Conservation (phyloP, 2,113 vertebrate genomes). For the Sapayoa aenigma region DNA sequence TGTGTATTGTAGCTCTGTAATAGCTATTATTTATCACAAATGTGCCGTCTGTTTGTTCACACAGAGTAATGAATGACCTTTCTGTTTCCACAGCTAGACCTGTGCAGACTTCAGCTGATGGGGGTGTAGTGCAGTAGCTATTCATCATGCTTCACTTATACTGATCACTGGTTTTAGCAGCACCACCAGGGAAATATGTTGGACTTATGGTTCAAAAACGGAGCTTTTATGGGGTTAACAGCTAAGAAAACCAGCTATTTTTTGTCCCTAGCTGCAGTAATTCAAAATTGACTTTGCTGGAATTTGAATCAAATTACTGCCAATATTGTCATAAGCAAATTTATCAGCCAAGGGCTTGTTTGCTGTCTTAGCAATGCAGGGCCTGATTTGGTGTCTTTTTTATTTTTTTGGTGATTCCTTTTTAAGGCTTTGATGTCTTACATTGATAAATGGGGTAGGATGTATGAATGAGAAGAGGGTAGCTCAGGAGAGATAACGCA, state of each 20-base stretch:
- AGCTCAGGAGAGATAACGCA: not conserved
- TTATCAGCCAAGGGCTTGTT: slow-evolving; percentile 9
- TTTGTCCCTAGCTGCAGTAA: not conserved
- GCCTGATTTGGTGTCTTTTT: not conserved
- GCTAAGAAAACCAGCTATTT: slow-evolving; percentile 10
- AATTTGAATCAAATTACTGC: slow-evolving; percentile 39
- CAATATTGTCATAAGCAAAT: slow-evolving; percentile 43
- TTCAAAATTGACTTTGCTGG: slow-evolving; percentile 27
- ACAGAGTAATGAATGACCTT: slow-evolving; percentile 82
- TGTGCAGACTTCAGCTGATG: slow-evolving; percentile 47
- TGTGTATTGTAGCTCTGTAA: slow-evolving; percentile 71
- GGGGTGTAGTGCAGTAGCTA: slow-evolving; percentile 48
- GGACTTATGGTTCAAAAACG: slow-evolving; percentile 19
- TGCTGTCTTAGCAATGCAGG: slow-evolving; percentile 4
- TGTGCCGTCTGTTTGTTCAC: slow-evolving; percentile 72
- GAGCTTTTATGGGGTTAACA: slow-evolving; percentile 46
- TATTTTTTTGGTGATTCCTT: not conserved
- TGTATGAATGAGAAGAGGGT: not conserved
- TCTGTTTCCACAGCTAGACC: slow-evolving; percentile 74
- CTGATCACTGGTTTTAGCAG: slow-evolving; percentile 39
- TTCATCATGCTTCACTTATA: slow-evolving; percentile 82
- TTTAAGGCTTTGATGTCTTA: slow-evolving; percentile 27
- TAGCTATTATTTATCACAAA: slow-evolving; percentile 81
- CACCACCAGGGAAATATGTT: slow-evolving; percentile 40
- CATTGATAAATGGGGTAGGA: slow-evolving; percentile 9